Base-by-base conservation (phyloP, 1,140 invertebrate species). In the Phocides pigmalion region DNA sequence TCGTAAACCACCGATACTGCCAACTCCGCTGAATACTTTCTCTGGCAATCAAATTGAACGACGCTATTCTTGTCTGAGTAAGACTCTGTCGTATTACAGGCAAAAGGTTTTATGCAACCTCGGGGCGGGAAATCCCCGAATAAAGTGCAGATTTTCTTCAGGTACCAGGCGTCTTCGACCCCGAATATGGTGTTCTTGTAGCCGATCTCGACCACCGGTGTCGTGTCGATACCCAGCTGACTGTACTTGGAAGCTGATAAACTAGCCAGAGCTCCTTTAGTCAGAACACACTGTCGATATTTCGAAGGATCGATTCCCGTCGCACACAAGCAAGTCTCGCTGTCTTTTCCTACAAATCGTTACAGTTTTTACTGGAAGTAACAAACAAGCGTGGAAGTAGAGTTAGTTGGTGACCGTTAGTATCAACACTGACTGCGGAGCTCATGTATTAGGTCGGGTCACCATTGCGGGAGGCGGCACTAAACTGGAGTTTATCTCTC, bases 111-210 rank as follows among this genome's bases (percentile, higher is more conserved):
- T 0, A 72, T 32, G 46, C 79, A 81, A 0, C 79, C 79, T 37
- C 73, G 62, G 8, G 79, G 79, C n/a, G 46, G 67, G 15, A 74
- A 68, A 15, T 81, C 79, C 0, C 74, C 70, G 15, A 79, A 81
- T 4, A 81, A 75, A 0, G 76, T 75, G 51, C 79, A 81, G 4
- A 79, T 79, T 35, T 81, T 79, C 66, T 81, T 79, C 25, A 82
- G 62, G 49, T 82, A 82, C 72, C 69, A 77, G n/a, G 28, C 63
- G 42, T 77, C 79, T 0, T 74, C 58, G 0, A 82, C 79, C 41
- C 62, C 72, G 25, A 79, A 82, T 0, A 82, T 58, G 0, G 79
- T 79, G 25, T 75, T 76, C 37, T 64, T 71, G 14, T 72, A 68
- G 6, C 72, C 74, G 0, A 82, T 47, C 59, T 82, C 79, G 1